Evolutionary conservation across 2,797 vertebrate species (phyloP), one percentile per base, ranked within the genome.

Genomic region (Euthynnus affinis): DNA sequence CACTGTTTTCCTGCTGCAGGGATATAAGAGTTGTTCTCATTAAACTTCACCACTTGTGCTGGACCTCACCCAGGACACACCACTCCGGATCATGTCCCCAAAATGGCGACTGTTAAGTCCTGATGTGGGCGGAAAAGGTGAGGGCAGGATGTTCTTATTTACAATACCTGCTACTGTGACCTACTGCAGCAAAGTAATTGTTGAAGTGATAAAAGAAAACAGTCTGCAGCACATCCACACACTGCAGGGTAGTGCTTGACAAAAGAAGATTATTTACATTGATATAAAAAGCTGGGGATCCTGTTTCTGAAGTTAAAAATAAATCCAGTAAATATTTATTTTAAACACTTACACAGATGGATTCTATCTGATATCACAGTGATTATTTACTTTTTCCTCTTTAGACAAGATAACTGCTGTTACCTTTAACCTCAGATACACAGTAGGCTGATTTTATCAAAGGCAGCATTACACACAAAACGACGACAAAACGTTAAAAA

Each of bases 221-320:
- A 90, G 91, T 93, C 91, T 94, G 86, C 71, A 17, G 78, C 87
- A 93, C 91, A 93, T 93, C 93, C 93, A 94, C 82, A 83, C 91
- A 74, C 89, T 80, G 84, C 85, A 89, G 89, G 90, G 74, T 81
- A 69, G 71, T 18, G 55, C 67, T 60, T 78, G 76, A 90, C 87
- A 91, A 93, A 88, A 84, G 87, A 76, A 1, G 87, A 86, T 92
- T 95, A 92, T 95, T 95, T 94, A 94, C 87, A 69, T 53, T 90
- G 89, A 93, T 95, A 94, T 92, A 93, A 94, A 95, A 93, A 94
- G 90, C 82, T 85, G 64, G 0, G 56, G 76, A 80, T 96, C 95
- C 95, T 95, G 94, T 94, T 93, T 88, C 84, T 80, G 25, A 57
- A 74, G 88, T 81, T 93, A 92, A 94, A 94, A 93, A 93, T 95